phyloP scores from a whole-genome alignment of 2,888 invertebrate species.

The Matsumyia berberina region DNA sequence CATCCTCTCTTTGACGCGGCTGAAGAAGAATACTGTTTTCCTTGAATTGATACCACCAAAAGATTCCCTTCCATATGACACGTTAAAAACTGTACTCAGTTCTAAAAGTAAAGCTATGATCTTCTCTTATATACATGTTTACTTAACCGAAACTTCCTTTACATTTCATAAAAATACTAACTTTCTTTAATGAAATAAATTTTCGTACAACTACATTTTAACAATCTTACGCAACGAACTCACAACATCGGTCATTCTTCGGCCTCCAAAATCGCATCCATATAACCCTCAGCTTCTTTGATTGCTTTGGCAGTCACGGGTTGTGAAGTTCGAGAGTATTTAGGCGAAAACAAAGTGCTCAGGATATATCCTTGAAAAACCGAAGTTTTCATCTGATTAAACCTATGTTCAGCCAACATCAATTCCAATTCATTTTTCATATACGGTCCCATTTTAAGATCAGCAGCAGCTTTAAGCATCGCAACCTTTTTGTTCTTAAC shows the following conservation, averaged over 20 bases:
- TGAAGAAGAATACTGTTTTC: too few species aligned
- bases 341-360: conserved; percentile 77
- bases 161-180: not conserved
- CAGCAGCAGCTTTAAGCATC: conserved; percentile 80
- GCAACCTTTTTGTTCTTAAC: conserved; percentile 79
- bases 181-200: conserved; percentile 1
- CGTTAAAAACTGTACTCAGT: too few species aligned
- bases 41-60: too few species aligned
- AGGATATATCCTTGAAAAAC: conserved; percentile 79
- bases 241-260: conserved; percentile 34
- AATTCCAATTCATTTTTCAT: conserved; percentile 80
- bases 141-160: not conserved
- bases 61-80: too few species aligned
- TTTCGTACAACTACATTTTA: not conserved
- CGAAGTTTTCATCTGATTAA: conserved; percentile 80
- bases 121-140: too few species aligned
- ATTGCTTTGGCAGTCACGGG: conserved; percentile 81
- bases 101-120: too few species aligned
- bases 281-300: conserved; percentile 80
- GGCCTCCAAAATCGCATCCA: conserved; percentile 79
- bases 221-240: not conserved
- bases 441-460: conserved; percentile 81
- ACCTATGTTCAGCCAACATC: conserved; percentile 79
- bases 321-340: conserved; percentile 79
- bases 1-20: too few species aligned